phyloP scores from a whole-genome alignment of 2,113 vertebrate genomes.

The Proterorhinus semilunaris region DNA sequence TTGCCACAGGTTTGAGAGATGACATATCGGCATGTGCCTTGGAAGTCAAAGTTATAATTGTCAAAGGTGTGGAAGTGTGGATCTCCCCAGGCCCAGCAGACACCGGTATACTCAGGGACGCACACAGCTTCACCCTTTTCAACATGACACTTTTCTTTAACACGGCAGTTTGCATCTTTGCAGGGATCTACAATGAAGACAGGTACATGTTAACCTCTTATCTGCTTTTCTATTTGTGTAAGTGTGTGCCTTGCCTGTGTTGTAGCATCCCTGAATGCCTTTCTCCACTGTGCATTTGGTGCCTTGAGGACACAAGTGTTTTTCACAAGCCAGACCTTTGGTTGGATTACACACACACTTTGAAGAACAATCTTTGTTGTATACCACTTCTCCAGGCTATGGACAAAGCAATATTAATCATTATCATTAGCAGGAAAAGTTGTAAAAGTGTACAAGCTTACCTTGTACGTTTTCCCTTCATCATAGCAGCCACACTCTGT shows the following conservation, averaged over 20 bases:
- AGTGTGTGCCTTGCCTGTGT: slow-evolving; percentile 69
- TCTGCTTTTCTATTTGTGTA: background rate
- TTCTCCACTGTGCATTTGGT: slow-evolving; percentile 73
- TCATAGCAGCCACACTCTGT: slow-evolving; percentile 79
- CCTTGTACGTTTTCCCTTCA: slow-evolving; percentile 75
- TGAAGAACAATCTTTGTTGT: slow-evolving; percentile 64
- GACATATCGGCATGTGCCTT: slow-evolving; percentile 79
- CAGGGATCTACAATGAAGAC: slow-evolving; percentile 76
- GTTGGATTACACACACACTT: slow-evolving; percentile 72
- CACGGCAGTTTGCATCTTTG: slow-evolving; percentile 68
- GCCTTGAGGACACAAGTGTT: slow-evolving; percentile 62
- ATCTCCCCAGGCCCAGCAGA: slow-evolving; percentile 77
- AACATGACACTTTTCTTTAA: slow-evolving; percentile 76
- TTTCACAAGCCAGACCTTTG: slow-evolving; percentile 68
- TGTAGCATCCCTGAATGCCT: slow-evolving; percentile 70
- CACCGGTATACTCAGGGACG: slow-evolving; percentile 66
- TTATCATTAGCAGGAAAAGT: slow-evolving; percentile 6
- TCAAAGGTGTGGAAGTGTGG: slow-evolving; percentile 83
- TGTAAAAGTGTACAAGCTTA: slow-evolving; percentile 20
- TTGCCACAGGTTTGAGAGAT: slow-evolving; percentile 69
- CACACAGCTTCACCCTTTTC: slow-evolving; percentile 66
- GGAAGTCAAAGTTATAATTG: slow-evolving; percentile 77
- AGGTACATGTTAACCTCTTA: background rate
- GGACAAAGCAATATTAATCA: slow-evolving; percentile 11
- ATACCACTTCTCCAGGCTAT: slow-evolving; percentile 70